phyloP scores from a whole-genome alignment of 2,113 vertebrate genomes.

The Oreochromis niloticus region DNA sequence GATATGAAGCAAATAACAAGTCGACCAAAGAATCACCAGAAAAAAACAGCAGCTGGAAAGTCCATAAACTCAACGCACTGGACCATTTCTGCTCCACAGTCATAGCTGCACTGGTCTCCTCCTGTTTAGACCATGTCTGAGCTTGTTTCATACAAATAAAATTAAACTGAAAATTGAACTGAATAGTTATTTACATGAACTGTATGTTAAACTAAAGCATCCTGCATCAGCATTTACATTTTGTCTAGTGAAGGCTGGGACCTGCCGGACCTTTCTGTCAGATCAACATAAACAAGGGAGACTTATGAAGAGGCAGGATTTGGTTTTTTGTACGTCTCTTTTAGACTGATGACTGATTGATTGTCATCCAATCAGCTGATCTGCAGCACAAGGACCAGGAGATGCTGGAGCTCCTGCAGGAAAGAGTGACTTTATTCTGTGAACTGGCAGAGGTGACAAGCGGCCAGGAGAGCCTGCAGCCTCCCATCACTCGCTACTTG shows the following conservation, averaged over 20 bases:
- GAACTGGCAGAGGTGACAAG: conserved; percentile 79
- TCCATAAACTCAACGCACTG: no score
- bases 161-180: fast-evolving
- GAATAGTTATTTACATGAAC: background rate
- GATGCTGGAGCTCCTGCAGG: conserved; percentile 81
- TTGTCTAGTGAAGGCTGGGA: background rate
- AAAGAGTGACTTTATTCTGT: conserved; percentile 82
- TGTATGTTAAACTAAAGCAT: fast-evolving
- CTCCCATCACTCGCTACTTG: conserved; percentile 69
- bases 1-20: background rate
- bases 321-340: background rate
- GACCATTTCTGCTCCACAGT: fast-evolving
- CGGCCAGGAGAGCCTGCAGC: conserved; percentile 64
- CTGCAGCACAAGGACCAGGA: conserved; percentile 84
- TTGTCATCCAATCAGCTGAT: conserved; percentile 69
- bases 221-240: background rate
- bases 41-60: background rate
- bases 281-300: background rate
- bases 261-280: fast-evolving
- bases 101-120: background rate
- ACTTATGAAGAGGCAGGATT: background rate
- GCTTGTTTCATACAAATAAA: fast-evolving
- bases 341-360: background rate
- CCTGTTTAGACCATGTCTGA: background rate
- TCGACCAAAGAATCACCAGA: background rate